A percentile compares a stretch with the other conserved stretches of the same genome.
Evolutionary conservation across 2,797 vertebrate species (phyloP).

Genomic region (Miichthys miiuy): DNA sequence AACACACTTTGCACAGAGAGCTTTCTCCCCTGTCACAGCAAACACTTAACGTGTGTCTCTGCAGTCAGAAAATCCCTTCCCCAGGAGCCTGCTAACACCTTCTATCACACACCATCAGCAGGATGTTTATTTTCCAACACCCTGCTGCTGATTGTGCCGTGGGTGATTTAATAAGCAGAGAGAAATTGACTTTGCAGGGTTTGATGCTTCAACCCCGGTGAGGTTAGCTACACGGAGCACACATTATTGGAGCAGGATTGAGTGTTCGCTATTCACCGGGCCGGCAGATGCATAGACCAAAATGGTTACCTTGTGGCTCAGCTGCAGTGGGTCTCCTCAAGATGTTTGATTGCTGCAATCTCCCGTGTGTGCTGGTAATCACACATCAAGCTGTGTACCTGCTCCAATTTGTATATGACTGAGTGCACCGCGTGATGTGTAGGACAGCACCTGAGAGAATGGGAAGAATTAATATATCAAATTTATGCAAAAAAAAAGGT

Average conservation of each 20-base stretch:
- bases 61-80: slow-evolving; percentile 53
- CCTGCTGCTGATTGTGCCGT: slow-evolving; percentile 71
- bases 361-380: slow-evolving; percentile 77
- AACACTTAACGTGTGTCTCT: slow-evolving; percentile 56
- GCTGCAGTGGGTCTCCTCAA: slow-evolving; percentile 67
- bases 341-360: slow-evolving; percentile 80
- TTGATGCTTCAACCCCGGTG: slow-evolving; percentile 48
- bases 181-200: slow-evolving; percentile 73
- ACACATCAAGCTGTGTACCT: slow-evolving; percentile 74
- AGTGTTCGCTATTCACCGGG: slow-evolving; percentile 28
- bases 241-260: slow-evolving; percentile 51
- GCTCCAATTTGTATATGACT: slow-evolving; percentile 57
- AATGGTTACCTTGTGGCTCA: slow-evolving; percentile 73
- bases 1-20: neutral
- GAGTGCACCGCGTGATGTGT: slow-evolving; percentile 41
- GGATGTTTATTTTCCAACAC: slow-evolving; percentile 72
- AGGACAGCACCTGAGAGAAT: slow-evolving; percentile 42
- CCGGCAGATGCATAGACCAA: slow-evolving; percentile 55
- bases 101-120: slow-evolving; percentile 69
- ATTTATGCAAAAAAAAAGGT: slow-evolving; percentile 16
- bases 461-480: slow-evolving; percentile 41
- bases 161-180: slow-evolving; percentile 76
- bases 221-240: slow-evolving; percentile 53
- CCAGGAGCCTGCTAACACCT: slow-evolving; percentile 54
- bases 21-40: slow-evolving; percentile 16